Conservation (phyloP, 2,888 invertebrate species). For the Napeogenes inachia region DNA sequence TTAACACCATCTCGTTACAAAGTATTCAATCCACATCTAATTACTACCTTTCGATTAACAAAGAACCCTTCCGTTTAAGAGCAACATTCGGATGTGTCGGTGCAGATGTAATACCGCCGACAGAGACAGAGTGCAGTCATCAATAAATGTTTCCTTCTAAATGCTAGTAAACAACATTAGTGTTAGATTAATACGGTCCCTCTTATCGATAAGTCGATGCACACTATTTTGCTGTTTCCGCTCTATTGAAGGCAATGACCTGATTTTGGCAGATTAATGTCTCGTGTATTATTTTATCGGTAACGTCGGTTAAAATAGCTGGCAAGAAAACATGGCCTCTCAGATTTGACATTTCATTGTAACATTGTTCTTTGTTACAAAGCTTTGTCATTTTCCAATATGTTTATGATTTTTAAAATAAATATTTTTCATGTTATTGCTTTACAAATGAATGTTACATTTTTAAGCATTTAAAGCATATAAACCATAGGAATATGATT, state of each 20-base stretch:
- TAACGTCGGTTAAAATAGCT: slow-evolving; percentile 19
- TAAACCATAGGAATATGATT: background rate
- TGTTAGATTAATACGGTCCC: slow-evolving; percentile 61
- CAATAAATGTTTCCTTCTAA: slow-evolving; percentile 53
- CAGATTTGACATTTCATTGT: slow-evolving; percentile 1
- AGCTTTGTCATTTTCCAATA: too few relatives aligned
- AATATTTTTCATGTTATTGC: too few relatives aligned
- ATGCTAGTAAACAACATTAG: slow-evolving; percentile 62
- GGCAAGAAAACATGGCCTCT: background rate
- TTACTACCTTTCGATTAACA: slow-evolving; percentile 32
- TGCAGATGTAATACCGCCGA: slow-evolving; percentile 40
- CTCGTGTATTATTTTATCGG: slow-evolving; percentile 27
- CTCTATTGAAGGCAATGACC: slow-evolving; percentile 39
- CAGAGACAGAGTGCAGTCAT: slow-evolving; percentile 66
- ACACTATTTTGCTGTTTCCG: slow-evolving; percentile 47
- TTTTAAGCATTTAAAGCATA: background rate
- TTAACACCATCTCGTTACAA: slow-evolving; percentile 10
- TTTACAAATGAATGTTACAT: too few relatives aligned
- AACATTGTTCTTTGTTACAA: background rate
- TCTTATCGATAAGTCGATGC: slow-evolving; percentile 7
- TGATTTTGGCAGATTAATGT: slow-evolving; percentile 36
- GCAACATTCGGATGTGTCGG: slow-evolving; percentile 28
- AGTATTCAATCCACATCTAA: slow-evolving; percentile 27
- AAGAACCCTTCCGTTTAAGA: slow-evolving; percentile 34
- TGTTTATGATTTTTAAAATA: too few relatives aligned